phyloP scores from a whole-genome alignment of 2,797 vertebrate species.

The Sebastes minor region DNA sequence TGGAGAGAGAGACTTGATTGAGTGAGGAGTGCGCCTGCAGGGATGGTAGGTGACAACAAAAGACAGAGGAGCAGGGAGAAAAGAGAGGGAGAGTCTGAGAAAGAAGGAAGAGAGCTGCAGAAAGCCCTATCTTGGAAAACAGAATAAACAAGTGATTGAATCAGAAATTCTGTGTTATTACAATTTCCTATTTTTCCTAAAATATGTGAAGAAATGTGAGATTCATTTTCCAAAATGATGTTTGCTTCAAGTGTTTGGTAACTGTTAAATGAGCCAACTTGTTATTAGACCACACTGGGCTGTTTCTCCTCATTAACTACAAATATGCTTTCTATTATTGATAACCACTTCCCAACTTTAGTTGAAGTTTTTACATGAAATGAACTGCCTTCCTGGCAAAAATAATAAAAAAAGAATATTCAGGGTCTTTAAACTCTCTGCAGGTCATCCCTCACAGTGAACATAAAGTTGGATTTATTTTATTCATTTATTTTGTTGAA shows the following conservation, averaged over 20 bases:
- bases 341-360: background rate
- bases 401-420: background rate
- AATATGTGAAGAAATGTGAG: background rate
- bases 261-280: background rate
- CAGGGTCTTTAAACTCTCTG: background rate
- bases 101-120: constrained; percentile 1
- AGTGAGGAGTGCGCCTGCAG: constrained; percentile 32
- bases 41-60: constrained; percentile 51
- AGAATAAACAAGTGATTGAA: background rate
- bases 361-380: too few species aligned
- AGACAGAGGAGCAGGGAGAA: constrained; percentile 19
- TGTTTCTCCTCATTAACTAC: background rate
- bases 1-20: constrained; percentile 14
- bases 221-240: background rate
- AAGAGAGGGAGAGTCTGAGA: background rate
- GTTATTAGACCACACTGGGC: background rate
- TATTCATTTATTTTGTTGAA: background rate
- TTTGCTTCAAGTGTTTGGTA: background rate
- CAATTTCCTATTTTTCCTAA: background rate
- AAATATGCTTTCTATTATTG: background rate
- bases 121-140: background rate
- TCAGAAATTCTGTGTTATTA: background rate
- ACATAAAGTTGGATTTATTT: background rate
- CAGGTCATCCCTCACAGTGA: background rate
- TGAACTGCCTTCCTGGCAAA: background rate